A percentile compares a stretch with the other conserved stretches of the same genome.
These are phyloP conservation scores for Hylaeus anthracinus DNA, from an alignment of 1,140 invertebrate genomes.

Conservation along the genomic window DNA sequence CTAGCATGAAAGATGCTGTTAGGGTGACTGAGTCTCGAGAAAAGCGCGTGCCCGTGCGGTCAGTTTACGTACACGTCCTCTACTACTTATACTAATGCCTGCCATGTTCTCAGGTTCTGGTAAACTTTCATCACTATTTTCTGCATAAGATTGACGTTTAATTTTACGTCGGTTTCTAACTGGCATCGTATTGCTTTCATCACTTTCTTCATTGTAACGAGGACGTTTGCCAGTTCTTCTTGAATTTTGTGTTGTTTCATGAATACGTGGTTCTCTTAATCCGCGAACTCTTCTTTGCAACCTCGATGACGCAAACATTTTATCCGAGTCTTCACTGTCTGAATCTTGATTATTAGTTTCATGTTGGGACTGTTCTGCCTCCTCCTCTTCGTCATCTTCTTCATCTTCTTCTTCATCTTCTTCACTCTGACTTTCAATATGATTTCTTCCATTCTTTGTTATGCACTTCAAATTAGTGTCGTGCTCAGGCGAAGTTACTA, in stretches of 20 bases:
- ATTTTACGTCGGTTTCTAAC: constrained; percentile 72
- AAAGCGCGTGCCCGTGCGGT: constrained; percentile 89
- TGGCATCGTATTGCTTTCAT: constrained; percentile 69
- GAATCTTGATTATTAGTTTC: constrained; percentile 51
- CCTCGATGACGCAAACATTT: constrained; percentile 45
- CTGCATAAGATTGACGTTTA: constrained; percentile 74
- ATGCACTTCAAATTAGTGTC: constrained; percentile 21
- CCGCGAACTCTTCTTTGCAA: constrained; percentile 55
- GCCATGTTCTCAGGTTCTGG: constrained; percentile 65
- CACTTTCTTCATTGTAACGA: constrained; percentile 85
- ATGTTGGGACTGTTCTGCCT: constrained; percentile 39
- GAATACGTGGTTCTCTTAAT: constrained; percentile 36
- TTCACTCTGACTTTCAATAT: constrained; percentile 47
- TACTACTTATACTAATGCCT: constrained; percentile 88
- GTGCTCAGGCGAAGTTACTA: constrained; percentile 22
- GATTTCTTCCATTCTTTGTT: constrained; percentile 32
- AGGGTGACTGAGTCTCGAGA: constrained; percentile 80
- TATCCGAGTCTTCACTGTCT: constrained; percentile 70
- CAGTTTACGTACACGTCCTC: constrained; percentile 91
- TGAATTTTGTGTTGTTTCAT: constrained; percentile 47
- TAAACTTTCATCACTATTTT: constrained; percentile 75
- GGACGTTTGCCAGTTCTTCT: constrained; percentile 81
- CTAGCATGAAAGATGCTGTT: constrained; percentile 64
- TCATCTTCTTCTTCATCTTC: constrained; percentile 43
- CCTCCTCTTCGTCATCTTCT: constrained; percentile 47